Conservation (phyloP, 2,113 vertebrate species). For the Nerophis ophidion region DNA sequence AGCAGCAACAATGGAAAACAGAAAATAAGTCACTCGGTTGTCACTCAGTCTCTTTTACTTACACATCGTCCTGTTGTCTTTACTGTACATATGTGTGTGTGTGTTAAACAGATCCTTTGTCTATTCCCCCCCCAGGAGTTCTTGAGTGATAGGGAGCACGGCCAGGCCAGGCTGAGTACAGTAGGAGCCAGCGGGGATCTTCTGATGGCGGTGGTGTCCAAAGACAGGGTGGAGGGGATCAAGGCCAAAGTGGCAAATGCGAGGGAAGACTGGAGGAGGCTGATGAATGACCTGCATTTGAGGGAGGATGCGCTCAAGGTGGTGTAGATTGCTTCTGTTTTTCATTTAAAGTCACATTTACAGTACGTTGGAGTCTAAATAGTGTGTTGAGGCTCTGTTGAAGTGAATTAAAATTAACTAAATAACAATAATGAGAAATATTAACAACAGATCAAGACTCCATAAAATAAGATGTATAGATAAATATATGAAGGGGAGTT, state of each 20-base stretch:
- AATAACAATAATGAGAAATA: too few relatives aligned
- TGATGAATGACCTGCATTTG: slow-evolving; percentile 83
- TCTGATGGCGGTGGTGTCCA: slow-evolving; percentile 77
- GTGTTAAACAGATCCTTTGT: slow-evolving; percentile 48
- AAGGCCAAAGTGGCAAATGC: slow-evolving; percentile 76
- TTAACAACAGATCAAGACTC: too few relatives aligned
- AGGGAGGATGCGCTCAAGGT: slow-evolving; percentile 89
- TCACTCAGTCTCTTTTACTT: slow-evolving; percentile 17
- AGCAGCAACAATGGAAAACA: neutral
- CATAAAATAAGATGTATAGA: too few relatives aligned
- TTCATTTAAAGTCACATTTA: neutral
- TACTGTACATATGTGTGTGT: slow-evolving; percentile 16
- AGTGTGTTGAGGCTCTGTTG: too few relatives aligned
- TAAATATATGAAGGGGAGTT: neutral
- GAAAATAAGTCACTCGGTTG: slow-evolving; percentile 17
- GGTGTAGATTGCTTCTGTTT: slow-evolving; percentile 29
- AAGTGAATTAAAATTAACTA: too few relatives aligned
- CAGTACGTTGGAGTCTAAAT: neutral
- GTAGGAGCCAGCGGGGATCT: slow-evolving; percentile 84
- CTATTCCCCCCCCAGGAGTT: slow-evolving; percentile 79
- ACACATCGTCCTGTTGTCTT: slow-evolving; percentile 17
- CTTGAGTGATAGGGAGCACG: slow-evolving; percentile 86
- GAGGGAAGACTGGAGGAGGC: slow-evolving; percentile 88
- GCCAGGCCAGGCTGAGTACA: slow-evolving; percentile 83
- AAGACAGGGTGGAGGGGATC: slow-evolving; percentile 80